Evolutionary conservation across 2,888 invertebrate genomes (phyloP).

Genomic region (Eupithecia abbreviata): DNA sequence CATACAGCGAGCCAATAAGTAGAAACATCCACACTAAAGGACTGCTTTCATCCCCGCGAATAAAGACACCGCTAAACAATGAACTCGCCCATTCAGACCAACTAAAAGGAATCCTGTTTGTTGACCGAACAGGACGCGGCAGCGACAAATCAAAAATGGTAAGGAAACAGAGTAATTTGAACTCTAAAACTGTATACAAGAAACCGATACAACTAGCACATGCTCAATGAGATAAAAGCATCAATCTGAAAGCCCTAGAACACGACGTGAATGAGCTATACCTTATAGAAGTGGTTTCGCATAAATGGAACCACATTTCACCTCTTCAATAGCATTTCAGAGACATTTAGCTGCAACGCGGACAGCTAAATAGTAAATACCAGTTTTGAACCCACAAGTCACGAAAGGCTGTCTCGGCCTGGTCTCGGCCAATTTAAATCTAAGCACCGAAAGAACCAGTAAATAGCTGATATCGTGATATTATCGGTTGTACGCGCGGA

Average conservation of each 20-base stretch:
- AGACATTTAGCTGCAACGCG: constrained; percentile 21
- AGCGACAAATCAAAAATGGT: constrained; percentile 22
- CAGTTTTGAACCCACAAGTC: constrained; percentile 28
- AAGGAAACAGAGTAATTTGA: constrained; percentile 21
- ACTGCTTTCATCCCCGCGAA: constrained; percentile 39
- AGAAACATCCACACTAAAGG: constrained; percentile 34
- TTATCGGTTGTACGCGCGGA: constrained; percentile 47
- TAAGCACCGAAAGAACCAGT: constrained; percentile 36
- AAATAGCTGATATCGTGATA: constrained; percentile 41
- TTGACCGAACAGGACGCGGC: constrained; percentile 45
- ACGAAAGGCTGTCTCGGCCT: constrained; percentile 10
- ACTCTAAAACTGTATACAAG: constrained; percentile 1
- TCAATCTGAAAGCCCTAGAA: constrained; percentile 10
- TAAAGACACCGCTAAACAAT: constrained; percentile 61
- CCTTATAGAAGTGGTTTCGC: not conserved
- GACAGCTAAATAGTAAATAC: constrained; percentile 26
- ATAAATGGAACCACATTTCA: constrained; percentile 27
- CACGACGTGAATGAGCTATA: constrained; percentile 7
- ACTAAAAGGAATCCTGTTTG: constrained; percentile 71
- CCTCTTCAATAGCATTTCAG: constrained; percentile 27
- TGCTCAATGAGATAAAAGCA: constrained; percentile 8
- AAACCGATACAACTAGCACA: constrained; percentile 10
- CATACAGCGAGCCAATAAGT: constrained; percentile 27
- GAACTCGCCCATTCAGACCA: constrained; percentile 62
- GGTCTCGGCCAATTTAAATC: constrained; percentile 38